Base-by-base conservation (phyloP, 92 coral and sea anemone species). In the Parazoanthus darwini region DNA sequence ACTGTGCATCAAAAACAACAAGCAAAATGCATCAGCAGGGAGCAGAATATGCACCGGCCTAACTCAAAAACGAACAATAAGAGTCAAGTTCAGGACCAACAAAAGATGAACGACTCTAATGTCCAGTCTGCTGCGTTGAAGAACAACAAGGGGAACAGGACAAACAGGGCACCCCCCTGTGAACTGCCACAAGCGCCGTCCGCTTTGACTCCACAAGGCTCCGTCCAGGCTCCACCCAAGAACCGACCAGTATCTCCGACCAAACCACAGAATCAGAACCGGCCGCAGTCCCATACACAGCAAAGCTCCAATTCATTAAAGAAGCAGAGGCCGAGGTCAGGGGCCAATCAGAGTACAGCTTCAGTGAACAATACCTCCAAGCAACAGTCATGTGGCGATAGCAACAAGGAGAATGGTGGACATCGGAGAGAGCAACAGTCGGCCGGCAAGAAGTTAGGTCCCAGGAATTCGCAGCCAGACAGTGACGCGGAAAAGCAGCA, bases 381-480 rank as follows among this genome's bases (percentile, higher is more conserved):
- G 78, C 75, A 84, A 23, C 87, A n/a, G 78, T 25, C 79, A 29
- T 42, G 25, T 43, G 29, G 78, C 6, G 87, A 84, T 50, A 84
- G 87, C 65, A 84, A 71, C 38, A 84, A 70, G 26, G 87, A 84
- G 36, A 84, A 84, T 51, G 65, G 79, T 46, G 87, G 87, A 18
- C 87, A 73, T 29, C 78, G 78, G 13, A n/a, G 44, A 48, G 87
- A 84, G 78, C 65, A 84, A 22, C 78, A 71, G 33, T 25, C 44
- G 25, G 79, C 43, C 7, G 35, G 87, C 63, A 71, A 26, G 77
- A 48, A 46, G 16, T 43, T 48, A 20, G 67, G 42, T 11, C 54
- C 66, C 18, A 71, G 51, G 79, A 84, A 44, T 8, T 44, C 78
- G 6, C 87, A 83, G 43, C 26, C 66, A 36, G 87, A 51, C 1